Evolutionary conservation across 2,888 invertebrate genomes (phyloP), one percentile per base, ranked within the genome.

Genomic region (Parthenolecanium corni): DNA sequence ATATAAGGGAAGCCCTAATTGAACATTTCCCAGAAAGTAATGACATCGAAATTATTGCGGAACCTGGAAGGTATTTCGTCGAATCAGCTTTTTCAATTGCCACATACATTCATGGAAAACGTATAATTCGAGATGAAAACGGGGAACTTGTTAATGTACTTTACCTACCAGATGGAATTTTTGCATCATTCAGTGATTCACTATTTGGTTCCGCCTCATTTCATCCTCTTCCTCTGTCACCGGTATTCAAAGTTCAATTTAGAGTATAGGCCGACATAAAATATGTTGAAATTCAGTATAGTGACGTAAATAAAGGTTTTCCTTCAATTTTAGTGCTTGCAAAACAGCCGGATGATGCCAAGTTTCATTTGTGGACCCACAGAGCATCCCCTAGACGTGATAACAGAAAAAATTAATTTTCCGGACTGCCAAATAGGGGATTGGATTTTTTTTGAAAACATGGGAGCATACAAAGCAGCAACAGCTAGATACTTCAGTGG

Each of bases 121-220:
- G 87, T 46, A 76, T 77, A 31, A 77, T 82, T 53, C 71, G 73
- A 68, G 70, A 72, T 23, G 16, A 72, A 54, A 72, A 73, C 2
- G 58, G 58, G 12, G 67, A 73, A 6, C 72, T 73, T 20, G 77
- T 79, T 69, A 76, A 80, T 73, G 95, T 96, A 95, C 97, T 97
- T 76, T 97, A 94, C 78, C 86, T 98, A 71, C 97, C 97, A 76
- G 97, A 98, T 75, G 97, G 98, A 4, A 93, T 98, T 65, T 98
- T 97, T 75, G 96, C 96, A 64, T 94, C 94, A 64, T 98, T 98
- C 81, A 97, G 97, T 78, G 94, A 93, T 76, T 81, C 95, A 69
- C 79, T 97, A 36, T 96, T 90, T 71, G 97, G 97, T 75, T 94
- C 96, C 74, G 79, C 80, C 42, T 87, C 91, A 6, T 31, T 31